Evolutionary conservation across 2,888 invertebrate species (phyloP), one percentile per base, ranked within the genome.

Genomic region (Reticulitermes lucifugus): DNA sequence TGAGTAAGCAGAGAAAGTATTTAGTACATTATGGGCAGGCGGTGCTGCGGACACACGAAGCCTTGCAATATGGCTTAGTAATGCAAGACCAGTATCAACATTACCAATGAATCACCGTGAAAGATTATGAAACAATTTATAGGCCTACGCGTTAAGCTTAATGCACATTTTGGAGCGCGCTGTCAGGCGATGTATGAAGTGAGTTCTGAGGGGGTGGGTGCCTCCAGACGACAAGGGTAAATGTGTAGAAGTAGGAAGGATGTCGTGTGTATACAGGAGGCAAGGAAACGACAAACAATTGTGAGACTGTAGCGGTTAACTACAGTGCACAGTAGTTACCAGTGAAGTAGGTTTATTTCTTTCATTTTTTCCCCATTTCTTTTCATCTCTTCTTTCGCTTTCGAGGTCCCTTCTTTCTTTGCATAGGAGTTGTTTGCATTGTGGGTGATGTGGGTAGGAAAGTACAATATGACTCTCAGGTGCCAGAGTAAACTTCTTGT

Each of bases 191-290:
- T 55, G 55, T 51, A 55, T 2, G 6, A 65, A 65, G 65, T 65
- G 65, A 3, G 0, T 65, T 65, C 65, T 65, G 65, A 65, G n/a
- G 25, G 65, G 65, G 65, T 25, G 65, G 65, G 7, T 65, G 25
- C 14, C n/a, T 73, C 41, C 43, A 43, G 75, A 75, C 75, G 18
- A 21, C 75, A 43, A 77, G 51, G 77, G 77, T 77, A 77, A 77
- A 77, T 25, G 22, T 18, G 25, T 46, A 77, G 51, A 77, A 46
- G 77, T 77, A 51, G 77, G 41, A 41, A 22, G 41, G 29, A 60
- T 7, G 60, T 35, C 0, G 43, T 77, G 77, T 77, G 77, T 77
- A 46, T n/a, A 6, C 77, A 77, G 77, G 22, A 77, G 77, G 77
- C 77, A n/a, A n/a, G 51, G 22, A 2, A 10, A 43, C 46, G 41